These are phyloP conservation scores for Synanthedon tipuliformis DNA, from an alignment of 2,888 invertebrate genomes.

Conservation along the genomic window DNA sequence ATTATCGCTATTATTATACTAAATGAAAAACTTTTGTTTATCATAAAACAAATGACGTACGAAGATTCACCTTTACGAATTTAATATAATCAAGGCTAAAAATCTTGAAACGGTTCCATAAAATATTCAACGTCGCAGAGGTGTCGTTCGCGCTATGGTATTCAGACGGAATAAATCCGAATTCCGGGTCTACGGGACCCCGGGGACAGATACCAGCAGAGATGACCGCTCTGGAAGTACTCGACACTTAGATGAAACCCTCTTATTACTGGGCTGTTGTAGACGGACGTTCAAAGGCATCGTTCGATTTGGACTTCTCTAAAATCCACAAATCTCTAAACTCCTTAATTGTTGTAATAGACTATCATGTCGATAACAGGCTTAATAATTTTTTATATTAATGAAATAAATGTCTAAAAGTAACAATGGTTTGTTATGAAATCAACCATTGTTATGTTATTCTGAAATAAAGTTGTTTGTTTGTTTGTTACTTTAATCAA, in stretches of 20 bases:
- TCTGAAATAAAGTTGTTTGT: no score
- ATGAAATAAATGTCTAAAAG: no score
- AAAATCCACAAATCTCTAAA: no score
- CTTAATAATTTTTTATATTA: no score
- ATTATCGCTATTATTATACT: background rate
- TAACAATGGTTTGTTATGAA: no score
- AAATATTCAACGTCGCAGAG: slow-evolving; percentile 48
- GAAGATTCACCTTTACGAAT: slow-evolving; percentile 4
- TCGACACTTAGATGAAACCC: slow-evolving; percentile 57
- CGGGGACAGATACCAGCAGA: slow-evolving; percentile 58
- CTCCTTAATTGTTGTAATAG: no score
- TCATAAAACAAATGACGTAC: background rate
- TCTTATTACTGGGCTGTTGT: slow-evolving; percentile 28
- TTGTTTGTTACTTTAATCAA: no score
- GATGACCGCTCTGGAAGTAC: slow-evolving; percentile 62
- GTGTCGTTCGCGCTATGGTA: slow-evolving; percentile 47
- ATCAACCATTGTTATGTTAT: no score
- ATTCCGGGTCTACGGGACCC: slow-evolving; percentile 53
- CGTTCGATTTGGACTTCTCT: slow-evolving; percentile 5
- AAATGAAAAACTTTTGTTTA: background rate
- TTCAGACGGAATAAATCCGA: slow-evolving; percentile 63
- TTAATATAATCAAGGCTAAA: slow-evolving; percentile 47
- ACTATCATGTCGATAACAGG: no score
- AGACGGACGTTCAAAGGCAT: slow-evolving; percentile 26
- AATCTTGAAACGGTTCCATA: slow-evolving; percentile 40